A percentile compares a stretch with the other conserved stretches of the same genome.
Evolutionary conservation across 2,888 invertebrate genomes (phyloP).

Genomic region (Eupithecia subfuscata): DNA sequence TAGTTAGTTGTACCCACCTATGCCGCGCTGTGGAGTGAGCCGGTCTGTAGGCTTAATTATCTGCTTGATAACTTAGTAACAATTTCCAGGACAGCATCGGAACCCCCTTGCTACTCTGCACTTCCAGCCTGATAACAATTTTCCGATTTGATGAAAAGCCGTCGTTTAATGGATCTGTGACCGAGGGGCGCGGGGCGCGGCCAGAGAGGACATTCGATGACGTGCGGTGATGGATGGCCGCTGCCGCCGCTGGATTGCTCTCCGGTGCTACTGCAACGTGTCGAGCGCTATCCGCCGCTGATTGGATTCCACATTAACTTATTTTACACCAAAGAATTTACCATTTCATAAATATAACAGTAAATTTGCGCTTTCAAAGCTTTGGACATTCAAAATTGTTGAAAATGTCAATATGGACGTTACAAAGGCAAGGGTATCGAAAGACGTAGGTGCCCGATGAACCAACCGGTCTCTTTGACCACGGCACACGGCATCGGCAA

Average conservation of each 20-base stretch:
- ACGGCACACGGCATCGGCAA: not conserved
- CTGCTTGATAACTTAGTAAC: not conserved
- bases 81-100: not conserved
- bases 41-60: no score
- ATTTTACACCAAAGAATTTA: not conserved
- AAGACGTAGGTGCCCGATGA: not conserved
- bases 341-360: not conserved
- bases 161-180: not conserved
- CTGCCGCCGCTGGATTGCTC: not conserved
- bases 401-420: no score
- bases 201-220: not conserved
- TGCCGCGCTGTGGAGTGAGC: no score
- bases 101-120: not conserved
- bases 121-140: not conserved
- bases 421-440: not conserved
- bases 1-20: no score
- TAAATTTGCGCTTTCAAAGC: not conserved
- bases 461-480: no score
- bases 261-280: not conserved
- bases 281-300: not conserved
- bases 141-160: not conserved
- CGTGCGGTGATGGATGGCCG: not conserved
- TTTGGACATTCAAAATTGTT: no score
- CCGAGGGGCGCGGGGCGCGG: not conserved
- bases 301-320: not conserved